Conservation (phyloP, 2,113 vertebrate genomes). For the Genyomyrus donnyi region DNA sequence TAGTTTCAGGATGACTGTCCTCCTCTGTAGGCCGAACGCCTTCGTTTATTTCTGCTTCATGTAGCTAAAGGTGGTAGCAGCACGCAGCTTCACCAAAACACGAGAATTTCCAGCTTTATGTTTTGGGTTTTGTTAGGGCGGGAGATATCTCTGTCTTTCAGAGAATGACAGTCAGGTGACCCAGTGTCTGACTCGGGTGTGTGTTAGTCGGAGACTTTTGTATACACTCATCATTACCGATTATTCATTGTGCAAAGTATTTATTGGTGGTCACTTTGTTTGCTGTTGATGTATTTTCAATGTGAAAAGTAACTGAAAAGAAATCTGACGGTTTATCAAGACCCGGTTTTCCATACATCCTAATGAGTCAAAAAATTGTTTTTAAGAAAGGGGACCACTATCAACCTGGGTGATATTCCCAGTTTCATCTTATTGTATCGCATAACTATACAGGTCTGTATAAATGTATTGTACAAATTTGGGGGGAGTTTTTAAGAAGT, state of each 20-base stretch:
- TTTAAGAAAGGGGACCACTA: neutral
- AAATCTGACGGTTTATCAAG: neutral
- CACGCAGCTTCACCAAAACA: neutral
- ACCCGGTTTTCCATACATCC: neutral
- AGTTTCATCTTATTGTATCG: neutral
- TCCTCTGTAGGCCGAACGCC: constrained; percentile 31
- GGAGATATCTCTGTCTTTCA: neutral
- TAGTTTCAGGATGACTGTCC: constrained; percentile 36
- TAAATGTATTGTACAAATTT: neutral
- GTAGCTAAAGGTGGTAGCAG: neutral
- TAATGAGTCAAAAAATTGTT: neutral
- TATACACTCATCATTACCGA: neutral
- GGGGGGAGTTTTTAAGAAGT: neutral
- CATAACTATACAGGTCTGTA: neutral
- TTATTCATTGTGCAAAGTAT: neutral
- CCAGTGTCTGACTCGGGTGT: neutral
- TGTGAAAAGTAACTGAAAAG: neutral
- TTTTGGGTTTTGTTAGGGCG: neutral
- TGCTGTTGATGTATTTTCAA: neutral
- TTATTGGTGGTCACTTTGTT: neutral
- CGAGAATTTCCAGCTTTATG: neutral
- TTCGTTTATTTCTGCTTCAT: neutral
- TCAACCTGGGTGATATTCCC: neutral
- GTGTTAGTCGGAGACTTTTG: neutral
- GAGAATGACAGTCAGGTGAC: neutral